Evolutionary conservation across 2,888 invertebrate species (phyloP).

Genomic region (Cantharis rustica): DNA sequence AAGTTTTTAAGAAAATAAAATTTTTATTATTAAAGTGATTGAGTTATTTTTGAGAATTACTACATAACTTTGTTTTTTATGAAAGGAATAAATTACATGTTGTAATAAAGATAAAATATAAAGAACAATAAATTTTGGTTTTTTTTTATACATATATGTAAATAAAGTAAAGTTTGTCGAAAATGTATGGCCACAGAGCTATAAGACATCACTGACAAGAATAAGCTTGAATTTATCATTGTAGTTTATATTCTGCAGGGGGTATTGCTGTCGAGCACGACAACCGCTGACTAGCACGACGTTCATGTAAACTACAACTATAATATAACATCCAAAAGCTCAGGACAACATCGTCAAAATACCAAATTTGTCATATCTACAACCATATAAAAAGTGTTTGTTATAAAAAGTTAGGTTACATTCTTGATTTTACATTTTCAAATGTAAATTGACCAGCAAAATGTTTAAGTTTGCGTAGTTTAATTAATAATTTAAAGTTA

Average conservation of each 20-base stretch:
- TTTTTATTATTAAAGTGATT: background rate
- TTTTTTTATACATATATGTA: slow-evolving; percentile 12
- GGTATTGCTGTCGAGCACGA: slow-evolving; percentile 26
- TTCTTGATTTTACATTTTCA: background rate
- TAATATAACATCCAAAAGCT: slow-evolving; percentile 20
- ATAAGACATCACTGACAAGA: slow-evolving; percentile 24
- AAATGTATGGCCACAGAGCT: slow-evolving; percentile 16
- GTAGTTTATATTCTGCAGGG: slow-evolving; percentile 25
- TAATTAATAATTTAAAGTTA: background rate
- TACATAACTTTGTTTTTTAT: background rate
- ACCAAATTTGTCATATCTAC: slow-evolving; percentile 19
- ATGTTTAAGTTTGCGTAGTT: background rate
- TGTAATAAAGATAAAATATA: slow-evolving; percentile 3
- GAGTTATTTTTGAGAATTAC: background rate
- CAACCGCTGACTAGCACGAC: slow-evolving; percentile 28
- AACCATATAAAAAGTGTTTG: slow-evolving; percentile 9
- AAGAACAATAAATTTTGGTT: background rate
- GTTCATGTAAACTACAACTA: slow-evolving; percentile 23
- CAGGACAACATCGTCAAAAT: slow-evolving; percentile 19
- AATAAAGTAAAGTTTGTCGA: slow-evolving; percentile 14
- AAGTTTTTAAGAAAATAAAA: background rate
- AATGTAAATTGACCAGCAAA: too few species aligned
- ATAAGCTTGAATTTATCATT: slow-evolving; percentile 27
- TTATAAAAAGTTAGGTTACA: background rate
- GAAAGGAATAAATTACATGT: slow-evolving; percentile 1